Conservation (phyloP, 2,113 vertebrate genomes). For the Etheostoma cragini region DNA sequence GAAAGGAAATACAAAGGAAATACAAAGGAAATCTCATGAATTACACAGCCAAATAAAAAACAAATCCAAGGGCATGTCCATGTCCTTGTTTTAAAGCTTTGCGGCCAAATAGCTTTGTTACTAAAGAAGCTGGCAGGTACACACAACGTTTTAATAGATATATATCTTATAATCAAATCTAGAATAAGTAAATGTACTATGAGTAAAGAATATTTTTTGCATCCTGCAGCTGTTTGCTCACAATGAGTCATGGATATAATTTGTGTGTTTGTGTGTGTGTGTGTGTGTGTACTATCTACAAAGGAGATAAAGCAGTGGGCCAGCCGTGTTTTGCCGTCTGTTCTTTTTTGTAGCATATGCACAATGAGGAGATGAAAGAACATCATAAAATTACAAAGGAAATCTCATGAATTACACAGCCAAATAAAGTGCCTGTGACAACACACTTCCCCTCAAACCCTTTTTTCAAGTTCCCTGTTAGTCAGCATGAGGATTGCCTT, state of each 20-base stretch:
- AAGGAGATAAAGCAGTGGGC: slow-evolving; percentile 69
- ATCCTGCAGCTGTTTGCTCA: slow-evolving; percentile 27
- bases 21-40: too few relatives aligned
- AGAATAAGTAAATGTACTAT: slow-evolving; percentile 4
- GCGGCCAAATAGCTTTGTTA: neutral
- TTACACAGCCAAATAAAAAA: too few relatives aligned
- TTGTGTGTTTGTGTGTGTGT: slow-evolving; percentile 25
- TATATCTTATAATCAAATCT: slow-evolving; percentile 3
- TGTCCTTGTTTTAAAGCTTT: slow-evolving; percentile 22
- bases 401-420: slow-evolving; percentile 69
- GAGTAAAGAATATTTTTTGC: slow-evolving; percentile 28
- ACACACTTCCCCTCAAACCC: slow-evolving; percentile 44
- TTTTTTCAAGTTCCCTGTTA: slow-evolving; percentile 14
- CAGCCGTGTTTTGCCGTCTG: slow-evolving; percentile 51
- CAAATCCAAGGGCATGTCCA: slow-evolving; percentile 15
- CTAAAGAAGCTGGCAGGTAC: neutral
- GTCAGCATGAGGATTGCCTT: slow-evolving; percentile 22
- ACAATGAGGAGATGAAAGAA: slow-evolving; percentile 72
- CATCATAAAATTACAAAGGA: slow-evolving; percentile 75
- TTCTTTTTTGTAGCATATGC: slow-evolving; percentile 58
- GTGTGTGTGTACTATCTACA: slow-evolving; percentile 48
- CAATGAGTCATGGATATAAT: slow-evolving; percentile 40
- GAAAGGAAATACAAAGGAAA: too few relatives aligned
- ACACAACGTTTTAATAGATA: neutral
- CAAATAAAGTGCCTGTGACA: slow-evolving; percentile 64